phyloP scores from a whole-genome alignment of 2,797 vertebrate species.

The Pyrocephalus nanus region DNA sequence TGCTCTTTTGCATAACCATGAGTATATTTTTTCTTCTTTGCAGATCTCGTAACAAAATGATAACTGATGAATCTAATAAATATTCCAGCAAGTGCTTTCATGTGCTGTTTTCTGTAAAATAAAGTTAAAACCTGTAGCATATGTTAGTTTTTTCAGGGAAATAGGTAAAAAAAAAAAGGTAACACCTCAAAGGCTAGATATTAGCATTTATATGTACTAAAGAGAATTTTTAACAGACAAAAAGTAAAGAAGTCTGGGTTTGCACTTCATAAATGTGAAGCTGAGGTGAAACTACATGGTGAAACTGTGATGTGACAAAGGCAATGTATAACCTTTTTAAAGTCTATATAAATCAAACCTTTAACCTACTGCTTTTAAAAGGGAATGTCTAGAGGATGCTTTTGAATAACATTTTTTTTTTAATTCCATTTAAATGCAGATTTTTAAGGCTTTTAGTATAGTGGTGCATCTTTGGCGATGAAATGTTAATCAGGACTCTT shows the following conservation, averaged over 20 bases:
- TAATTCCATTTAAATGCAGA: constrained; percentile 71
- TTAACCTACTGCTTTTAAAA: constrained; percentile 56
- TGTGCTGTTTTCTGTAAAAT: constrained; percentile 19
- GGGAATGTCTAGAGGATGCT: constrained; percentile 37
- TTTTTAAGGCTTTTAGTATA: constrained; percentile 56
- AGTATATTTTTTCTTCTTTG: neutral
- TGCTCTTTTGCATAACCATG: neutral
- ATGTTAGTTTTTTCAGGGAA: constrained; percentile 19
- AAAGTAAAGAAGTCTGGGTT: neutral
- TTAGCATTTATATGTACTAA: constrained; percentile 5
- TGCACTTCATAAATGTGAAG: constrained; percentile 20
- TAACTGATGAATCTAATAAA: constrained; percentile 36
- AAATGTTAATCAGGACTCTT: constrained; percentile 64
- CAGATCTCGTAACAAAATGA: neutral
- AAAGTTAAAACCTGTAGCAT: neutral
- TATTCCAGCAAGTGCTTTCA: neutral
- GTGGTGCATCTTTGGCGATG: constrained; percentile 54
- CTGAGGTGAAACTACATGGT: constrained; percentile 50
- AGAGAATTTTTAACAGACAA: constrained; percentile 18
- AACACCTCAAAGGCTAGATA: neutral
- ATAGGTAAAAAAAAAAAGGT: neutral
- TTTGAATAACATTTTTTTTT: constrained; percentile 54
- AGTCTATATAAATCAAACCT: constrained; percentile 61
- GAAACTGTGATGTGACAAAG: constrained; percentile 47
- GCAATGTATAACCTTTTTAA: constrained; percentile 55